phyloP scores from a whole-genome alignment of 2,113 vertebrate species.

The Octodon degus region DNA sequence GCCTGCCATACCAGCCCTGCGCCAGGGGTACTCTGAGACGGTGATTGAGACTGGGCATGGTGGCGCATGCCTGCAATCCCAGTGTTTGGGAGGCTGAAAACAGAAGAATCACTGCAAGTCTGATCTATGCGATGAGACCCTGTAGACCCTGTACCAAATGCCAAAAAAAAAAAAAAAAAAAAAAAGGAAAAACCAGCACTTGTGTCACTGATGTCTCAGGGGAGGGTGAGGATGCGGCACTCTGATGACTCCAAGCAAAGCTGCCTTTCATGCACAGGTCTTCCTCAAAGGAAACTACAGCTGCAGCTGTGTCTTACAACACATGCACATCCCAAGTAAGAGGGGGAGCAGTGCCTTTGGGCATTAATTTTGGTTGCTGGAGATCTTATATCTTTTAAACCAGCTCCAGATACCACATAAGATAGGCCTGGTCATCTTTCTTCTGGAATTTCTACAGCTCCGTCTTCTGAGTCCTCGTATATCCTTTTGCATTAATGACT shows the following conservation, averaged over 20 bases:
- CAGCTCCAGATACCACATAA: not conserved
- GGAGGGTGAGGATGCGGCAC: not conserved
- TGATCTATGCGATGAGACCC: no score
- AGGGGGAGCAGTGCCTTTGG: not conserved
- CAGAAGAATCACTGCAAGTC: no score
- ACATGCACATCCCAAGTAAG: not conserved
- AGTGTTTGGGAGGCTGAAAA: no score
- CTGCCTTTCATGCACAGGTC: not conserved
- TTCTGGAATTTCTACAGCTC: not conserved
- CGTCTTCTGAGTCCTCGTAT: not conserved
- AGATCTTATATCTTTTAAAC: not conserved
- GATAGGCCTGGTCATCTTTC: no score
- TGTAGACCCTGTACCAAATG: no score
- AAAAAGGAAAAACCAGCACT: slow-evolving; percentile 5
- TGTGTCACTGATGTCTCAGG: not conserved
- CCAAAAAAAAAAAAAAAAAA: not conserved
- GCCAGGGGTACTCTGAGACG: no score
- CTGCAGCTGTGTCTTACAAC: not conserved
- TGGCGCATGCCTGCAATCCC: no score
- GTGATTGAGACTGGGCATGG: no score
- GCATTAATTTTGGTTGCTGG: not conserved
- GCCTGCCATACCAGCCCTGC: no score
- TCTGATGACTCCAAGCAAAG: not conserved
- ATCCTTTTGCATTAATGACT: not conserved
- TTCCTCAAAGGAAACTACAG: not conserved